Evolutionary conservation across 2,888 invertebrate species (phyloP).

Genomic region (Oscheius onirici): DNA sequence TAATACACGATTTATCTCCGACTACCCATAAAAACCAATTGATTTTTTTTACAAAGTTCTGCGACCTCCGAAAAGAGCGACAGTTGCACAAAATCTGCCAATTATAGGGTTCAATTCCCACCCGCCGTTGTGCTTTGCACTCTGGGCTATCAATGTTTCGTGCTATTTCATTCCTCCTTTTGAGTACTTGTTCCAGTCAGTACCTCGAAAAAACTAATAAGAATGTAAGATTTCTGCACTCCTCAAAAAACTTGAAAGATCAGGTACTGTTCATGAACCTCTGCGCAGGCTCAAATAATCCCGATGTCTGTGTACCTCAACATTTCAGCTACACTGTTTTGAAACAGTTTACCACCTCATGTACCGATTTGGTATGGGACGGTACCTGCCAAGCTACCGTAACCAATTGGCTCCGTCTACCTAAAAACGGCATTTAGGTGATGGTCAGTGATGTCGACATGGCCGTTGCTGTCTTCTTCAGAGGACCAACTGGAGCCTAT

Average conservation of each 20-base stretch:
- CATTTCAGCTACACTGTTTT: slow-evolving; percentile 17
- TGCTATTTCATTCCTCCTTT: background rate
- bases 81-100: no score
- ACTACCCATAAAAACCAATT: no score
- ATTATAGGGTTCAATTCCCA: no score
- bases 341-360: background rate
- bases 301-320: slow-evolving; percentile 10
- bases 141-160: no score
- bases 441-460: background rate
- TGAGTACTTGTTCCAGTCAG: background rate
- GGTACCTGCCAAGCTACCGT: slow-evolving; percentile 13
- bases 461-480: slow-evolving; percentile 16
- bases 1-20: no score
- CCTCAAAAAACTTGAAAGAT: background rate
- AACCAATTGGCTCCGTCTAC: background rate
- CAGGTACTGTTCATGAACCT: slow-evolving; percentile 21
- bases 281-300: slow-evolving; percentile 16
- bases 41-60: no score
- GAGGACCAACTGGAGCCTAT: background rate
- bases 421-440: background rate
- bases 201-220: slow-evolving; percentile 9
- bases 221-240: slow-evolving; percentile 14
- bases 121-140: no score
- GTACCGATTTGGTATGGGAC: slow-evolving; percentile 14
- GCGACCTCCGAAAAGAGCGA: no score